Base-by-base conservation (phyloP, 2,888 invertebrate genomes). In the Meta bourneti region DNA sequence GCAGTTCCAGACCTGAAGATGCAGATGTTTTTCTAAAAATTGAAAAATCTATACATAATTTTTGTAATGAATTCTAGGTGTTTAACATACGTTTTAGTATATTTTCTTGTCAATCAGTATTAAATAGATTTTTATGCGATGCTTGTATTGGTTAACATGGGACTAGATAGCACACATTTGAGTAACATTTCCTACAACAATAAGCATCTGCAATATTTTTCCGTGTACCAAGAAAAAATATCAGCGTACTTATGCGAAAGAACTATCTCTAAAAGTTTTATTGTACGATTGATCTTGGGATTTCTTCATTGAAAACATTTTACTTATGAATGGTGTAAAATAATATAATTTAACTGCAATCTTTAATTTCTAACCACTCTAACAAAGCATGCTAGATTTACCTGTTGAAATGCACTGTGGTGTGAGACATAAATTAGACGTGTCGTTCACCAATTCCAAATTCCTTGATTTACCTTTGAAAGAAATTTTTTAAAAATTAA, bases 401-500 rank as follows among this genome's bases (percentile, higher is more conserved):
- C 87, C 87, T 34, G 87, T 87, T 2, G 78, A 79, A 13, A 87
- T 54, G 71, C 87, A 87, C n/a, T 87, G 52, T n/a, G 69, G 16
- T 9, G 87, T 49, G n/a, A 79, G 7, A 8, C 87, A 87, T 16
- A 79, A 20, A 34, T 72, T 79, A 5, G 77, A 70, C 11, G 6
- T 49, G 6, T 77, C 19, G n/a, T 20, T 86, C 9, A 4, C 16
- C 6, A 51, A 74, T 34, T 34, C 34, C 7, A 49, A n/a, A 8
- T 61, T 70, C 54, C 8, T 83, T 2, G 20, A 20, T 19, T 49
- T 19, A 19, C 71, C 83, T 71, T 34, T 34, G 20, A 51, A 71
- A n/a, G 51, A 49, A 34, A 81, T 70, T 51, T 48, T 8, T n/a
- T n/a, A n/a, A n/a, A n/a, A 71, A 34, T 34, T 49, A n/a, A 77